Evolutionary conservation across 2,113 vertebrate genomes (phyloP).

Genomic region (Gambusia holbrooki): DNA sequence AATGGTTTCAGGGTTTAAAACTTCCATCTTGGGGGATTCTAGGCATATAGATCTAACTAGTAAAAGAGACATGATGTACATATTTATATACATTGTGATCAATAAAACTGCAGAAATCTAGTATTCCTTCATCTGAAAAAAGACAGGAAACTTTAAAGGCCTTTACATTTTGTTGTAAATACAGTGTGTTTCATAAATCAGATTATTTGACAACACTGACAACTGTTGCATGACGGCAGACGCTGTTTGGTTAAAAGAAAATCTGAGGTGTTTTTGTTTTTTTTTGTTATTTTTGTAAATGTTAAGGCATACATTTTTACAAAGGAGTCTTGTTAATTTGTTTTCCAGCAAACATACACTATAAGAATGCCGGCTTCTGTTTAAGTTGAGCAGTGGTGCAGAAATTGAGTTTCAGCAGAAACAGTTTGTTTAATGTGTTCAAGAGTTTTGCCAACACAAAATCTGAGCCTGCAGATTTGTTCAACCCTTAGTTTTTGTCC

Average conservation of each 20-base stretch:
- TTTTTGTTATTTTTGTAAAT: neutral
- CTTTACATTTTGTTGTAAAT: neutral
- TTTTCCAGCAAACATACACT: neutral
- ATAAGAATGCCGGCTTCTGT: neutral
- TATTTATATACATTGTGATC: neutral
- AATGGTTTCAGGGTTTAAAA: neutral
- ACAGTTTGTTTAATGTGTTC: neutral
- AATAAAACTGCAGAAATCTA: neutral
- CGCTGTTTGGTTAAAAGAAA: neutral
- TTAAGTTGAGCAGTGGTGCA: neutral
- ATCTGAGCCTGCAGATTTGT: neutral
- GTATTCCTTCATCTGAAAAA: neutral
- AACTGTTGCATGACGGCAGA: neutral
- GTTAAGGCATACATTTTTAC: neutral
- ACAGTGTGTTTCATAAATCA: neutral
- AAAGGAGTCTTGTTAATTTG: neutral
- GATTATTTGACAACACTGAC: neutral
- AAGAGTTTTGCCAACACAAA: neutral
- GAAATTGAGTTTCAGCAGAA: neutral
- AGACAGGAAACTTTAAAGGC: neutral
- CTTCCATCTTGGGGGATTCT: neutral
- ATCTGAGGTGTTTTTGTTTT: neutral
- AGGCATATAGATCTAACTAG: neutral
- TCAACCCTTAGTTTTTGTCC: neutral
- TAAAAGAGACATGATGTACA: neutral